Base-by-base conservation (phyloP, 2,888 invertebrate genomes). In the Chrysolina oricalcia region DNA sequence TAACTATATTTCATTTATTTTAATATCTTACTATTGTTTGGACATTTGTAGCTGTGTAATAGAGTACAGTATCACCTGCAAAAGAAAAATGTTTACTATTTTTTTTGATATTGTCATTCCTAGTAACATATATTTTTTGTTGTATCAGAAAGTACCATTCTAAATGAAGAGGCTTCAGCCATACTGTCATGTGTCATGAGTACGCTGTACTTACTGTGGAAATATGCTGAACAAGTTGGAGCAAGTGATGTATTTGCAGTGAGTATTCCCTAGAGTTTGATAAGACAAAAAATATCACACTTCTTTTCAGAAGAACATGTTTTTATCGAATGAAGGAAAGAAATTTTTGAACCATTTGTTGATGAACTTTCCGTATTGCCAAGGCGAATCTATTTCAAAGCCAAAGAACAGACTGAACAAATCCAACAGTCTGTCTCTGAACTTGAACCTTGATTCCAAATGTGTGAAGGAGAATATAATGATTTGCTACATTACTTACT, bases 131-230 rank as follows among this genome's bases (percentile, higher is more conserved):
- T n/a, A 89, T 77, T 76, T 56, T 48, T 63, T 72, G 72, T 70
- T 53, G 35, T 81, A 83, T 72, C 78, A 86, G 86, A 83, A 72
- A 78, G 76, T 41, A 84, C 83, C 8, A 86, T 91, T 46, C 88
- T 95, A 19, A 90, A 88, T 77, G 90, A 90, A 77, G 95, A 95
- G 87, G 92, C 93, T 21, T 91, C 92, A 2, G 86, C 90, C 46
- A 90, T 94, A 43, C 87, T 96, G 10, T 92, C 91, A 84, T 91
- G 92, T 77, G 90, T 92, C 40, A 88, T 94, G 62, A 90, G 92
- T 80, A 93, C 94, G 2, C 90, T 94, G 67, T 89, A 90, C 70
- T 88, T 92, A 66, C 86, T 95, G 23, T 81, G 79, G 78, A 74
- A 80, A 70, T 84, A 83, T 79, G 69, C 81, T n/a, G 76, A 79